phyloP scores from a whole-genome alignment of 2,113 vertebrate species.

The Phrynosoma platyrhinos region DNA sequence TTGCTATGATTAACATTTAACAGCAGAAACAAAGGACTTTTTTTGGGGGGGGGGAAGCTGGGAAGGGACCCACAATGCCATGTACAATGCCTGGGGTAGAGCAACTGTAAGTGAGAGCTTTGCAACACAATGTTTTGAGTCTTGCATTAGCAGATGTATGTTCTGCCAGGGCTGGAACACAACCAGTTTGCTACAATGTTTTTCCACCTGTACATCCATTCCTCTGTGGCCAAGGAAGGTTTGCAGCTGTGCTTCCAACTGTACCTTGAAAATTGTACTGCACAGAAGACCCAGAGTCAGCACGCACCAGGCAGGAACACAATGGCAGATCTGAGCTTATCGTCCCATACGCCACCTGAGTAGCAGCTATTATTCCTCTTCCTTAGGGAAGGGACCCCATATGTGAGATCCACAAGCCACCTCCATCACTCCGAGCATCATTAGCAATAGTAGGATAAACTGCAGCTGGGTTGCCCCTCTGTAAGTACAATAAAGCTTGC shows the following conservation, averaged over 20 bases:
- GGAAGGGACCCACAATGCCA: conserved; percentile 39
- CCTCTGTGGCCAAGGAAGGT: conserved; percentile 6
- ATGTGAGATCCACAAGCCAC: conserved; percentile 62
- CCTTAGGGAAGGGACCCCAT: conserved; percentile 69
- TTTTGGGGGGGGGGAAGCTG: conserved; percentile 58
- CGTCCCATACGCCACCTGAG: conserved; percentile 65
- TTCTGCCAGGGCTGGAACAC: conserved; percentile 43
- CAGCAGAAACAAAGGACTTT: conserved; percentile 64
- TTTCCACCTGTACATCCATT: conserved; percentile 59
- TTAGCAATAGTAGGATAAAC: conserved; percentile 75
- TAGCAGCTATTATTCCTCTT: conserved; percentile 67
- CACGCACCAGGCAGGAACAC: conserved; percentile 48
- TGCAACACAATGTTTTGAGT: conserved; percentile 46
- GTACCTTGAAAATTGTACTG: conserved; percentile 55
- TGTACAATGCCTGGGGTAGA: conserved; percentile 46
- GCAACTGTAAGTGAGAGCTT: conserved; percentile 46
- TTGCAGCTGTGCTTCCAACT: not conserved
- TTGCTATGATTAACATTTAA: conserved; percentile 68
- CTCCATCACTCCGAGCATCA: conserved; percentile 72
- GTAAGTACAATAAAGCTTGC: conserved; percentile 56
- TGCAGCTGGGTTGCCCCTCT: conserved; percentile 61
- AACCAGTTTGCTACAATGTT: conserved; percentile 34
- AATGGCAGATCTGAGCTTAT: conserved; percentile 61
- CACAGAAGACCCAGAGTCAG: conserved; percentile 44
- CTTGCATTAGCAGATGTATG: conserved; percentile 3